These are phyloP conservation scores for Drosophila fungiperda DNA, from an alignment of 2,888 invertebrate species.

Conservation along the genomic window DNA sequence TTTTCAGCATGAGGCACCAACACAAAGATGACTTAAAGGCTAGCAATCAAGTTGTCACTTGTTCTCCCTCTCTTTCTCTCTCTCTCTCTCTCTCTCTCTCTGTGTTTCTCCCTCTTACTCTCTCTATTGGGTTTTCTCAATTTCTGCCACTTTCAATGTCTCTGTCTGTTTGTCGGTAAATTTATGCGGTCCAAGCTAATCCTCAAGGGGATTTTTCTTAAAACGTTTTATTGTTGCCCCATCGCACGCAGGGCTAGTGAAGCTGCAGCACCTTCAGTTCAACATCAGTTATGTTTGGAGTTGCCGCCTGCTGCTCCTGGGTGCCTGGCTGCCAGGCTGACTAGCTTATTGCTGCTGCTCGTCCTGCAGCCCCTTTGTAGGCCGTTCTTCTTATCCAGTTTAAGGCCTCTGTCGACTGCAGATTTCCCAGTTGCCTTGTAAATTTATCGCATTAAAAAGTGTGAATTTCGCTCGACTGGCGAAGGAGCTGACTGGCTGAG, in stretches of 20 bases:
- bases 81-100: background rate
- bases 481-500: background rate
- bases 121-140: background rate
- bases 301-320: background rate
- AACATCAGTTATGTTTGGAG: background rate
- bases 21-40: slow-evolving; percentile 49
- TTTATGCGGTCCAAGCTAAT: slow-evolving; percentile 78
- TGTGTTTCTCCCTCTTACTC: background rate
- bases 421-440: slow-evolving; percentile 81
- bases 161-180: slow-evolving; percentile 49
- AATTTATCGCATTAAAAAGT: slow-evolving; percentile 82
- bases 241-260: slow-evolving; percentile 29
- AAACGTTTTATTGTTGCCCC: slow-evolving; percentile 75
- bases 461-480: slow-evolving; percentile 64
- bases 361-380: background rate
- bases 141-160: background rate
- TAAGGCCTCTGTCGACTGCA: slow-evolving; percentile 68
- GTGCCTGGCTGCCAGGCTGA: background rate
- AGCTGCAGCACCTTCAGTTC: background rate
- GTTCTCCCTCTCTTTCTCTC: background rate
- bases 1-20: slow-evolving; percentile 41
- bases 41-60: slow-evolving; percentile 36
- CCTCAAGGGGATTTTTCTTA: slow-evolving; percentile 73
- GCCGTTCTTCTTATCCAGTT: slow-evolving; percentile 47
- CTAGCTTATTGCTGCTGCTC: background rate